Percentiles rank a stretch among this genome's conserved stretches.
These are phyloP conservation scores for Pangasius larnaudii DNA, from an alignment of 2,797 vertebrate genomes.

Conservation along the genomic window DNA sequence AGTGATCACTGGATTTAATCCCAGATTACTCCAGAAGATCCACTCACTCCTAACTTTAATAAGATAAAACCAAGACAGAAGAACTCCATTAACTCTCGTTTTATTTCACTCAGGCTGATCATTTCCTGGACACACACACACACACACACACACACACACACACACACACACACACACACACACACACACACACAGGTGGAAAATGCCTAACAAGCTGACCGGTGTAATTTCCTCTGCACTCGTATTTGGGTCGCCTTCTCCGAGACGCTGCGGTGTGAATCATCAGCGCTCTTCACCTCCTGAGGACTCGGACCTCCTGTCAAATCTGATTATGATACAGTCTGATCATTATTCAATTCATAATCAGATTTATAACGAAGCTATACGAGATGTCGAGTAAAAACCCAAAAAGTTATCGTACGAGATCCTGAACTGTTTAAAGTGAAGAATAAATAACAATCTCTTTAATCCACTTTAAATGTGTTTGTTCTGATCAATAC, in stretches of 20 bases:
- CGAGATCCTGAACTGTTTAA: neutral
- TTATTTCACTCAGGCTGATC: neutral
- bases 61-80: neutral
- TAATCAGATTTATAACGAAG: neutral
- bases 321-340: slow-evolving; percentile 13
- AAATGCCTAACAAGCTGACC: slow-evolving; percentile 23
- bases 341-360: neutral
- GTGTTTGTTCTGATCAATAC: neutral
- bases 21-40: neutral
- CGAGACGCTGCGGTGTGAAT: slow-evolving; percentile 12
- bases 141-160: neutral
- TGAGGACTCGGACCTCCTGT: slow-evolving; percentile 39
- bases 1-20: too few relatives aligned
- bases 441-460: neutral
- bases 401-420: neutral
- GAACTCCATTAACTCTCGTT: neutral
- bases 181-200: too few relatives aligned
- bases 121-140: neutral
- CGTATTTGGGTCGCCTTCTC: slow-evolving; percentile 44
- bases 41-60: neutral
- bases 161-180: neutral
- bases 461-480: neutral
- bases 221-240: slow-evolving; percentile 38
- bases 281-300: slow-evolving; percentile 22
- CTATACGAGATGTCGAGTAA: neutral